These are phyloP conservation scores for Pogonocichla stellata DNA, from an alignment of 2,113 vertebrate species.

Conservation along the genomic window DNA sequence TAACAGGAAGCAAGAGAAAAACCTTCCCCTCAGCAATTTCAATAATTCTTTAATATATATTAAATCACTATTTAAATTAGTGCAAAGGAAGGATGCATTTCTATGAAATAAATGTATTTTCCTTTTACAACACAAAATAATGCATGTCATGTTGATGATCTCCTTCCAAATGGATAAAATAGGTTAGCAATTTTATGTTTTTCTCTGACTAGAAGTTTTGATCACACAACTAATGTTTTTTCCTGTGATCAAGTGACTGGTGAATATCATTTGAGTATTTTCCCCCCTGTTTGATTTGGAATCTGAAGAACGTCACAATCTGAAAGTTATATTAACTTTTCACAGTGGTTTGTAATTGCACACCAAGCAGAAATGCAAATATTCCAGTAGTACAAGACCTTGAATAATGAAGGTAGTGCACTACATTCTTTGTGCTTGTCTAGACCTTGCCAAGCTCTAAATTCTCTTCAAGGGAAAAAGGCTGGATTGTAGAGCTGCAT, in stretches of 20 bases:
- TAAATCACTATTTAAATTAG: neutral
- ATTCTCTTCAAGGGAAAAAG: neutral
- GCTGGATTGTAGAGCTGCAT: neutral
- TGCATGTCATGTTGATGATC: neutral
- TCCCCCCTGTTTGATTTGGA: neutral
- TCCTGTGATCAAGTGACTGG: neutral
- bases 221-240: neutral
- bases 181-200: neutral
- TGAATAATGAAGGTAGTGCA: neutral
- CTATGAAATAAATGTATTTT: neutral
- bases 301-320: neutral
- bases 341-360: neutral
- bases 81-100: neutral
- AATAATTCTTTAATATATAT: neutral
- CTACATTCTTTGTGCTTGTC: neutral
- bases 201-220: neutral
- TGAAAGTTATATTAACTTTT: neutral
- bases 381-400: neutral
- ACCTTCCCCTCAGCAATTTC: neutral
- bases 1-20: neutral
- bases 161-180: neutral
- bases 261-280: neutral
- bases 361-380: neutral
- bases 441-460: neutral
- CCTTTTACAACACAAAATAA: neutral